Evolutionary conservation across 2,113 vertebrate genomes (phyloP), one percentile per base, ranked within the genome.

Genomic region (Rhagologus leucostigma): DNA sequence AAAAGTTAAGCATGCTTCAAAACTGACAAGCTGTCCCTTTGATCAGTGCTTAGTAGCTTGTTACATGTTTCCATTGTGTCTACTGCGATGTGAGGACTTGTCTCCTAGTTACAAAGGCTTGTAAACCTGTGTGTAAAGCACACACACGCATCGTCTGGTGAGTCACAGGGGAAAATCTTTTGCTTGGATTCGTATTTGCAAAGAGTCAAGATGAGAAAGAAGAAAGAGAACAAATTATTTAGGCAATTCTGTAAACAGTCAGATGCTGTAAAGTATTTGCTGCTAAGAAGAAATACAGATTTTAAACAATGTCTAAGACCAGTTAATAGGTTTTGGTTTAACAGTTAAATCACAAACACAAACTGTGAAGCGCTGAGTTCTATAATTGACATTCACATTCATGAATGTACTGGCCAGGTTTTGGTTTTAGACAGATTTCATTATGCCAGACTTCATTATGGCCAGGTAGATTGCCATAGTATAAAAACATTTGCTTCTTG

Each of bases 121-220:
- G 13, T 50, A 46, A 82, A 47, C 23, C 8, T n/a, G 6, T 68
- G 5, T n/a, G 29, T 67, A 57, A 55, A 47, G 47, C 46, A 22
- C 8, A 23, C 24, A 21, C 0, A 1, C 33, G 9, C 0, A 0
- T 29, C 1, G 0, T 57, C 41, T 68, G 53, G 6, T 49, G 41
- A 53, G 41, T 68, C 79, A 59, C 10, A 29, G 30, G 35, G 65
- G 32, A 63, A 79, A 44, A 47, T 68, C 9, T 79, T 70, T 21
- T 64, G 13, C 37, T 76, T 2, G 1, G 39, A 50, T 81, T 87
- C 26, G 3, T 74, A 42, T 50, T 62, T 90, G 13, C 35, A 39
- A 69, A 26, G 78, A 49, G 3, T 65, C 27, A 50, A 44, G 30
- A 75, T 44, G 29, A 67, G 57, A 80, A 50, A 84, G 21, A 42